phyloP scores from a whole-genome alignment of 2,797 vertebrate genomes.

The Sebastiscus albofasciatus region DNA sequence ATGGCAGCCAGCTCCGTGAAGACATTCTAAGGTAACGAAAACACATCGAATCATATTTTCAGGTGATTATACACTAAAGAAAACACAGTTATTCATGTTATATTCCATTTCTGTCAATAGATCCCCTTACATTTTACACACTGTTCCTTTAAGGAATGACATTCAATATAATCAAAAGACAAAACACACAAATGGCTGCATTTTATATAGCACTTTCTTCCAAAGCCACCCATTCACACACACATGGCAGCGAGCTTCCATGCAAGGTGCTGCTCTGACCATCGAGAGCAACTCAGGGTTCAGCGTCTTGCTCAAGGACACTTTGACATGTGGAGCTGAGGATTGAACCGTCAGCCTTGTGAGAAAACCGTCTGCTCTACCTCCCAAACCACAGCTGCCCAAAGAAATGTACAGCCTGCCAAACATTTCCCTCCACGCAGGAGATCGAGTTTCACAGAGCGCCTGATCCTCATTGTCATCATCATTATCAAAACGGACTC shows the following conservation, averaged over 20 bases:
- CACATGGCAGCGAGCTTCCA: no score
- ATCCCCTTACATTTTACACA: no score
- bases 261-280: neutral
- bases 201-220: neutral
- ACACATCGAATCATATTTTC: no score
- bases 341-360: neutral
- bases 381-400: neutral
- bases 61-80: no score
- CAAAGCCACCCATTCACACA: neutral
- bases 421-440: neutral
- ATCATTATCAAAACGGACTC: slow-evolving; percentile 14
- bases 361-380: neutral
- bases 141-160: neutral
- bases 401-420: neutral
- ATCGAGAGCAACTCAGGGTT: neutral
- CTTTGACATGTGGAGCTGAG: neutral
- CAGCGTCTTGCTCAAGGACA: neutral
- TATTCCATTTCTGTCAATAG: no score
- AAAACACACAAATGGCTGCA: neutral
- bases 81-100: no score
- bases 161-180: neutral
- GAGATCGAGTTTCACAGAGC: neutral
- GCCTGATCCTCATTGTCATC: slow-evolving; percentile 9
- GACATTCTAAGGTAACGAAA: no score
- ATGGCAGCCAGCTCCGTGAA: no score